Evolutionary conservation across 2,113 vertebrate genomes (phyloP), one percentile per base, ranked within the genome.

Genomic region (Butorides virescens): DNA sequence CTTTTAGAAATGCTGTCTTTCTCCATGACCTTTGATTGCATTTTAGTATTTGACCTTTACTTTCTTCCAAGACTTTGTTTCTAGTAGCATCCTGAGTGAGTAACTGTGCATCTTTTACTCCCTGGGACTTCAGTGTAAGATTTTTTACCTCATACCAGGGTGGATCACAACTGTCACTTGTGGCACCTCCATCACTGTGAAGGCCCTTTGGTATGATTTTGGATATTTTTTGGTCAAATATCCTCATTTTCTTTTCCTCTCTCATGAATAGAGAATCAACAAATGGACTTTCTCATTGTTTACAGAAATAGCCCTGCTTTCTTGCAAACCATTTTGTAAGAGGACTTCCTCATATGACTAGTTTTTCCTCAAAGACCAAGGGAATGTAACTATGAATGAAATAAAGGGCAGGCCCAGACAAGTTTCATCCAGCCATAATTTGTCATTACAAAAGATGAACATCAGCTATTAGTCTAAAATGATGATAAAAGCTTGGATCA

Each of bases 311-410:
- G 29, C 8, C 47, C 37, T 65, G 65, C 72, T 95, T 96, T 91
- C 91, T 91, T 92, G 70, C 53, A 97, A 92, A 75, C 23, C 44
- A 22, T 72, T 92, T 93, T 87, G 84, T 78, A 75, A 95, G 68
- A 72, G 18, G 20, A 56, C 88, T 81, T 92, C 73, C 70, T 96
- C 91, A 94, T 95, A 78, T 92, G 73, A 50, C 83, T 94, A 4
- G 73, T 92, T 92, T 52, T 96, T 95, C 94, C 94, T 97, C 83
- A 97, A 96, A 90, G 94, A 79, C 74, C 66, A 53, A 92, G 88
- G 34, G 73, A 96, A 89, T 87, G n/a, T 36, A 89, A 25, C 49
- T 76, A 73, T 92, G 86, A 94, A 89, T 85, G 91, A 95, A 96
- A 79, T 76, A 88, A 90, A 87, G 63, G 84, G 53, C 89, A 97